Percentiles rank a stretch among this genome's conserved stretches.
Evolutionary conservation across 2,888 invertebrate genomes (phyloP).

Genomic region (Ariolimax columbianus): DNA sequence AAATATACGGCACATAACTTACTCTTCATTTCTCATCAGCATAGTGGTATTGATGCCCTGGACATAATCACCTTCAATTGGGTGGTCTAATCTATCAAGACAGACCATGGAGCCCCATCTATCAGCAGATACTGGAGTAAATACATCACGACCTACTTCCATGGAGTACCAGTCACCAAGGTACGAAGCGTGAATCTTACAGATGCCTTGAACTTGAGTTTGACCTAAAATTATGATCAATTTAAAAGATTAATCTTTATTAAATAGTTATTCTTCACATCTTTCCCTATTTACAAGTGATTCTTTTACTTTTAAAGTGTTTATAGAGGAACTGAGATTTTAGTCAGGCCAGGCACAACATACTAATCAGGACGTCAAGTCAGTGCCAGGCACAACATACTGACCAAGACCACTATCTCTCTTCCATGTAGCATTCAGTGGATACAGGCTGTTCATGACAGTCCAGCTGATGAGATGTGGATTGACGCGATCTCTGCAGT

Average conservation of each 20-base stretch:
- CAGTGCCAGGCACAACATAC: too few species aligned
- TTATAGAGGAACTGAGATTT: too few species aligned
- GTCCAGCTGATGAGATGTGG: too few species aligned
- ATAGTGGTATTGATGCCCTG: conserved; percentile 62
- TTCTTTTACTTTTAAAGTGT: too few species aligned
- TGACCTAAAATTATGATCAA: conserved; percentile 1
- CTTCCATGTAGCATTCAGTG: too few species aligned
- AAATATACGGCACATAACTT: neutral
- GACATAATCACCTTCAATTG: conserved; percentile 52
- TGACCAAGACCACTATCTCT: too few species aligned
- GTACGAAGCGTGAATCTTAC: conserved; percentile 49
- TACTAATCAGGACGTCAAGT: too few species aligned
- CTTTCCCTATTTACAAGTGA: too few species aligned
- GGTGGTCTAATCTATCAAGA: conserved; percentile 52
- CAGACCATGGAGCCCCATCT: conserved; percentile 56
- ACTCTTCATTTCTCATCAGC: conserved; percentile 48
- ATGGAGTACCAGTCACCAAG: conserved; percentile 70
- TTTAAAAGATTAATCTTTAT: neutral
- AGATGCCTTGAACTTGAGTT: neutral
- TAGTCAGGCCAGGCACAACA: too few species aligned
- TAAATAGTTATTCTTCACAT: neutral
- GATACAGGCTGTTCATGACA: too few species aligned
- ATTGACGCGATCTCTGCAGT: too few species aligned
- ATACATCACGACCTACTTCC: conserved; percentile 61
- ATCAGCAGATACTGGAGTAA: conserved; percentile 61